These are phyloP conservation scores for Sphaerophoria taeniata DNA, from an alignment of 2,888 invertebrate genomes.

Conservation along the genomic window DNA sequence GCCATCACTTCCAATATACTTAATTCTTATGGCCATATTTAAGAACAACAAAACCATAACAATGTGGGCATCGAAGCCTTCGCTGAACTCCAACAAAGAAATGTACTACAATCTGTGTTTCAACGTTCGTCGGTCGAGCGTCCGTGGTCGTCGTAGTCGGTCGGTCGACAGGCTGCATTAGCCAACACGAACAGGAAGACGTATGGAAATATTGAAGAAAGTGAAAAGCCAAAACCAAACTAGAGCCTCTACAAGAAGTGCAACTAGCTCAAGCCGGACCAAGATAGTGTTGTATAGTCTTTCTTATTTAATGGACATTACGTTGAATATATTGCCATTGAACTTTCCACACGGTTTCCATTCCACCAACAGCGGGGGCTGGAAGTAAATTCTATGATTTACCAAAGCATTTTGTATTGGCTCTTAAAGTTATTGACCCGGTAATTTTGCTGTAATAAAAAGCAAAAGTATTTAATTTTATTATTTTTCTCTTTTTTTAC, in stretches of 20 bases:
- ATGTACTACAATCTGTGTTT: neutral
- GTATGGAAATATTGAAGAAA: conserved; percentile 30
- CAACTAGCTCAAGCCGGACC: conserved; percentile 8
- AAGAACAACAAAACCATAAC: neutral
- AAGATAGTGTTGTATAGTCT: neutral
- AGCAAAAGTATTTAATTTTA: conserved; percentile 36
- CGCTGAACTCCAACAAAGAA: neutral
- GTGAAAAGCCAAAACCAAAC: conserved; percentile 23
- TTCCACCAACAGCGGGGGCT: conserved; percentile 19
- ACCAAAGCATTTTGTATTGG: neutral
- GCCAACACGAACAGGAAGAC: conserved; percentile 7
- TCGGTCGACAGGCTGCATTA: neutral
- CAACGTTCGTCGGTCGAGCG: neutral
- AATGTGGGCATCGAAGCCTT: conserved; percentile 7
- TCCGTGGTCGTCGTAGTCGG: neutral
- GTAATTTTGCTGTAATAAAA: conserved; percentile 2
- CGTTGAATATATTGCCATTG: conserved; percentile 3
- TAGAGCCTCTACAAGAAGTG: conserved; percentile 1
- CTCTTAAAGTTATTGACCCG: conserved; percentile 13
- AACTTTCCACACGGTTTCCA: conserved; percentile 22
- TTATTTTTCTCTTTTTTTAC: neutral
- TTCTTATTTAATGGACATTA: neutral
- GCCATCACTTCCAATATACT: conserved; percentile 12
- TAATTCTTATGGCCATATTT: conserved; percentile 1
- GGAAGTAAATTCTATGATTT: conserved; percentile 3